Evolutionary conservation across 2,113 vertebrate genomes (phyloP), one percentile per base, ranked within the genome.

Genomic region (Garra rufa): DNA sequence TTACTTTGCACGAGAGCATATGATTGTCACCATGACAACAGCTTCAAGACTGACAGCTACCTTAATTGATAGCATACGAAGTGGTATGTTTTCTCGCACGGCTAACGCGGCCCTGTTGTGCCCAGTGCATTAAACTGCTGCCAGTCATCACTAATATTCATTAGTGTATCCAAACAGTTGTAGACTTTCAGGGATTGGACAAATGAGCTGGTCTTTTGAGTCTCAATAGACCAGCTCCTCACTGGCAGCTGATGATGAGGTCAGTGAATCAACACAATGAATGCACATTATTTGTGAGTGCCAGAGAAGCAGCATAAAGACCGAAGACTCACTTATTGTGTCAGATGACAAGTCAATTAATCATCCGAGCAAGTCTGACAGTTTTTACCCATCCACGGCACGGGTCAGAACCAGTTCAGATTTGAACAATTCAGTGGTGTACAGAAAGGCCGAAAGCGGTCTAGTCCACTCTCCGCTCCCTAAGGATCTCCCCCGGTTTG

Each of bases 291-390:
- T 52, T 50, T 83, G 77, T 24, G 30, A 83, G 69, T 57, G 76
- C 43, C 69, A 71, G 77, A 34, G 34, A 46, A 11, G 2, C 4
- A 17, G 28, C 34, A 43, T 55, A 46, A 65, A 79, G 75, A 44
- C 63, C 76, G 57, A 76, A 8, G 30, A 17, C 70, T 74, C 61
- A 50, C 43, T 59, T 24, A 41, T 26, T 52, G 43, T 77, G 83
- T 38, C 14, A 17, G 44, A 73, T 69, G 69, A 75, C 46, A 75
- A 74, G 81, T 79, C 75, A 46, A 69, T 83, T 65, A 87, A 17
- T 77, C 41, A 76, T 43, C 30, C 26, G 74, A 76, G 44, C 76
- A 44, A 63, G 43, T 50, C 1, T 1, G 44, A 52, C 28, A 28
- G 74, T 50, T 83, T 83, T 55, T 14, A 65, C 4, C 30, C 38